These are phyloP conservation scores for Atrichornis clamosus DNA, from an alignment of 2,113 vertebrate genomes.

Conservation along the genomic window DNA sequence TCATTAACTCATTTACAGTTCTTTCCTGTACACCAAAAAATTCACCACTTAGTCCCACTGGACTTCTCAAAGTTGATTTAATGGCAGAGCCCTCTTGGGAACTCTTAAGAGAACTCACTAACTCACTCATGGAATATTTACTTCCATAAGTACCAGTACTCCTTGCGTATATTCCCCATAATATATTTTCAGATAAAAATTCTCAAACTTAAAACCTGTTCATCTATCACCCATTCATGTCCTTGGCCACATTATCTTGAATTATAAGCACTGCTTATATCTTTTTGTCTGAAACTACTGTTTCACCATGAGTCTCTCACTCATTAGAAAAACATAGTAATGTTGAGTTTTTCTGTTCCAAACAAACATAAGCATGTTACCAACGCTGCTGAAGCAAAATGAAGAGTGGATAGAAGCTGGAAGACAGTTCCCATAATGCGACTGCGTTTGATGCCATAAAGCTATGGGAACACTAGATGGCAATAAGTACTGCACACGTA, in stretches of 20 bases:
- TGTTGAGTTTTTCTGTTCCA: neutral
- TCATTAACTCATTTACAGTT: constrained; percentile 12
- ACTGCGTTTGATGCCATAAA: neutral
- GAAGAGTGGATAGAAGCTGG: neutral
- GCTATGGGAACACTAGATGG: constrained; percentile 49
- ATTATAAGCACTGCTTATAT: neutral
- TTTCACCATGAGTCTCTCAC: neutral
- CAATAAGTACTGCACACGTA: neutral
- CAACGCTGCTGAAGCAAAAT: neutral
- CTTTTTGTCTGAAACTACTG: neutral
- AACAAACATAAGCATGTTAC: neutral
- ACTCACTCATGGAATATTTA: neutral
- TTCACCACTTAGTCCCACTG: neutral
- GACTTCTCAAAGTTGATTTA: constrained; percentile 30
- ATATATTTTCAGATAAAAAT: neutral
- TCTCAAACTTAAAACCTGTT: neutral
- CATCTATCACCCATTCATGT: neutral
- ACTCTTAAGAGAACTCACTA: neutral
- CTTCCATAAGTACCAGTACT: neutral
- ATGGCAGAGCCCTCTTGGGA: neutral
- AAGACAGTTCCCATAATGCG: neutral
- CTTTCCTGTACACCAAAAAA: neutral
- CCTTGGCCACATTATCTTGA: neutral
- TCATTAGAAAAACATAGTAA: neutral
- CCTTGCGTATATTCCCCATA: neutral